Percentiles rank a stretch among this genome's conserved stretches.
Evolutionary conservation across 2,888 invertebrate species (phyloP).

Genomic region (Epinotia ramella): DNA sequence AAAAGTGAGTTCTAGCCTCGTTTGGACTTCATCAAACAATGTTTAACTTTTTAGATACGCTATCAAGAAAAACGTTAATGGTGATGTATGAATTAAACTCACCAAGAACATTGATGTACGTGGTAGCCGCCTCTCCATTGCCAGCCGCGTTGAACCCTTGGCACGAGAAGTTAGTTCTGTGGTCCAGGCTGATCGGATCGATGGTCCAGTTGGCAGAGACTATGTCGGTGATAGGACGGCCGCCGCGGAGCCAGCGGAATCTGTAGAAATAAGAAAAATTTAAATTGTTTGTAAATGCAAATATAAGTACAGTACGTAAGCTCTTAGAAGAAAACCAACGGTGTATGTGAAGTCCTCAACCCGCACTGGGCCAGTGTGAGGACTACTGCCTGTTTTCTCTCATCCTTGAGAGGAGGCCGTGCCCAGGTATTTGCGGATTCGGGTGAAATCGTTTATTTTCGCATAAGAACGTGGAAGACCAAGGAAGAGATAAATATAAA

Average conservation of each 20-base stretch:
- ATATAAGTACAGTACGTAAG: not conserved
- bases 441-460: too few relatives aligned
- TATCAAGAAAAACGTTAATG: not conserved
- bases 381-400: too few relatives aligned
- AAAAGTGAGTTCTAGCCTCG: too few relatives aligned
- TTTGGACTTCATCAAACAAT: too few relatives aligned
- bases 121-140: slow-evolving; percentile 85
- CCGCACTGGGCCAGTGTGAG: too few relatives aligned
- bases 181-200: slow-evolving; percentile 93
- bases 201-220: slow-evolving; percentile 92
- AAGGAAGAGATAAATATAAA: too few relatives aligned
- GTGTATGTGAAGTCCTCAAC: too few relatives aligned
- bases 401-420: too few relatives aligned
- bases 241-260: slow-evolving; percentile 93
- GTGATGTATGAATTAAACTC: slow-evolving; percentile 47
- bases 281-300: not conserved
- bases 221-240: slow-evolving; percentile 90
- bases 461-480: too few relatives aligned
- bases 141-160: slow-evolving; percentile 94
- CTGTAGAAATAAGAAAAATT: slow-evolving; percentile 58
- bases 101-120: slow-evolving; percentile 86
- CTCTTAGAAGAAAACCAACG: too few relatives aligned
- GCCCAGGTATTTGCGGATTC: too few relatives aligned
- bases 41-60: too few relatives aligned
- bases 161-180: slow-evolving; percentile 95